Base-by-base conservation (phyloP, 2,888 invertebrate genomes). In the Thereva unica region DNA sequence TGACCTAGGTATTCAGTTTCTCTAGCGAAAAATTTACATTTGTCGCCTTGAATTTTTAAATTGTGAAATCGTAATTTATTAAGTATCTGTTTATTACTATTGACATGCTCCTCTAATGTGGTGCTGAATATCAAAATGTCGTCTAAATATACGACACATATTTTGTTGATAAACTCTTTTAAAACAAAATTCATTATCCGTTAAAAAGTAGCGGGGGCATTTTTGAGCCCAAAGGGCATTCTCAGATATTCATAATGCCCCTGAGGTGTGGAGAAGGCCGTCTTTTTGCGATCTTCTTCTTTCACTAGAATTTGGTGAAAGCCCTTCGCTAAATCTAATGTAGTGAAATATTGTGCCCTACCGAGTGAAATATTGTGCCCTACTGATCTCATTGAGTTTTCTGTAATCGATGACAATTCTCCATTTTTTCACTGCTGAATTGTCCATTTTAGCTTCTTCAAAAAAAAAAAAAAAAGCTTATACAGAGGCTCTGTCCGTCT, bases 141-240 rank as follows among this genome's bases (percentile, higher is more conserved):
- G 54, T 76, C 76, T 50, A 75, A 68, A 64, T 73, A 76, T 1
- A 76, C 73, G 3, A 77, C 70, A 49, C 73, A 72, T n/a, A 64
- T 65, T 67, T 71, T 72, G 42, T 70, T 66, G 42, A 68, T 55
- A 5, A 73, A 53, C 7, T 71, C 73, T 47, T 68, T 49, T 34
- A 75, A 55, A 4, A 74, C 64, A 57, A 71, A 71, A 64, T 75
- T 71, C 41, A 66, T 44, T n/a, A 44, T 4, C 12, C 66, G n/a
- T 57, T 66, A 50, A 52, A 66, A 66, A 10, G 50, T 66, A 8
- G 57, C n/a, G 34, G 4, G 66, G 10, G 66, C 66, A 52, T 66
- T 66, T 50, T 66, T 66, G 2, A 66, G 12, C 6, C 68, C 68
- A 53, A 68, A 67, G 3, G 65, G 66, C 66, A 66, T 57, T 12